These are phyloP conservation scores for Phalacrocorax carbo DNA, from an alignment of 2,113 vertebrate genomes.

Conservation along the genomic window DNA sequence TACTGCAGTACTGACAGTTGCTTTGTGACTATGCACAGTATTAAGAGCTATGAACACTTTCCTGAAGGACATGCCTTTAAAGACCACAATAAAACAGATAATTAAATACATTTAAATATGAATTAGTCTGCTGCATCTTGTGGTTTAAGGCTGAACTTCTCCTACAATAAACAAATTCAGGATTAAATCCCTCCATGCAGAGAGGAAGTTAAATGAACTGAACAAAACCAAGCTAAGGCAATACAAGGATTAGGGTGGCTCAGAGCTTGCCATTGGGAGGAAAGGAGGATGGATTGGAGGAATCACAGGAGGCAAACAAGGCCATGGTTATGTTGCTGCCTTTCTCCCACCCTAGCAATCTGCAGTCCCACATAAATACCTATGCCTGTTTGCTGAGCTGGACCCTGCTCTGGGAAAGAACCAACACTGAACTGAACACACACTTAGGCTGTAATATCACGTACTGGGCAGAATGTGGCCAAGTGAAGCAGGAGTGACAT, in stretches of 20 bases:
- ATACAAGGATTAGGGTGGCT: not conserved
- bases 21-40: not conserved
- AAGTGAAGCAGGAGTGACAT: fast-evolving
- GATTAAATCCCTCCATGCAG: not conserved
- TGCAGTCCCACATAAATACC: not conserved
- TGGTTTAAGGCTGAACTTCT: not conserved
- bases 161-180: not conserved
- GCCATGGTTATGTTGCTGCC: not conserved
- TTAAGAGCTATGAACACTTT: not conserved
- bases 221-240: not conserved
- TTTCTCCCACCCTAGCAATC: not conserved
- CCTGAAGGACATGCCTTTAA: conserved; percentile 1
- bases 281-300: not conserved
- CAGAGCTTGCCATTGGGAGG: not conserved
- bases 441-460: too few relatives aligned
- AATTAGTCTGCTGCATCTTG: not conserved
- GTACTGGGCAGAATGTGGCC: fast-evolving
- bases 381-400: not conserved
- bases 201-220: not conserved
- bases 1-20: not conserved
- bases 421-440: too few relatives aligned
- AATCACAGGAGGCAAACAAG: not conserved
- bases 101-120: not conserved
- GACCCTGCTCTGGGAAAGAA: not conserved
- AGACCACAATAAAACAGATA: not conserved